A percentile compares a stretch with the other conserved stretches of the same genome.
These are phyloP conservation scores for Ericerus pela DNA, from an alignment of 1,140 invertebrate species.

Conservation along the genomic window DNA sequence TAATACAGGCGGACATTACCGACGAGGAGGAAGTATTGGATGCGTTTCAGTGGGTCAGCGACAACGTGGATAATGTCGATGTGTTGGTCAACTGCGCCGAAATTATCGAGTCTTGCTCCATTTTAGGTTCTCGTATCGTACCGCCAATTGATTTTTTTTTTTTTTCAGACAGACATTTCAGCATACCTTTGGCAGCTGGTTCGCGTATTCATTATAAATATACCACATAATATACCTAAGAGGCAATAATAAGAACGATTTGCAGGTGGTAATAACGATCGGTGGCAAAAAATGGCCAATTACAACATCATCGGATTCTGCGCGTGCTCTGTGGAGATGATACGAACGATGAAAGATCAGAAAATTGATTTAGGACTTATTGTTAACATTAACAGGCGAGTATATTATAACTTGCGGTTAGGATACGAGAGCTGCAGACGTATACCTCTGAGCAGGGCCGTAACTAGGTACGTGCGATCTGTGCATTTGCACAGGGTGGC, in stretches of 20 bases:
- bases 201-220: too few species aligned
- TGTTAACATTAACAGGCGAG: neutral
- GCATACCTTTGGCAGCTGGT: too few species aligned
- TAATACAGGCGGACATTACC: conserved; percentile 44
- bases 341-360: conserved; percentile 6
- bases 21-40: conserved; percentile 46
- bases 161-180: too few species aligned
- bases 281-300: neutral
- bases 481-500: too few species aligned
- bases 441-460: too few species aligned
- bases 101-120: conserved; percentile 16
- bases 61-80: conserved; percentile 46
- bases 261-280: neutral
- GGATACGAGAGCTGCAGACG: too few species aligned
- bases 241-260: neutral
- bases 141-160: too few species aligned
- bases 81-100: conserved; percentile 60
- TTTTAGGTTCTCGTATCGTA: conserved; percentile 18
- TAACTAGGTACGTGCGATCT: too few species aligned
- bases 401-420: too few species aligned
- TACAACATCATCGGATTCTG: neutral
- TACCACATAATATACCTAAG: too few species aligned
- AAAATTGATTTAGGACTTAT: conserved; percentile 1
- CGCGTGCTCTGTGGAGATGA: neutral
- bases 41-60: conserved; percentile 47